Base-by-base conservation (phyloP, 2,113 vertebrate genomes). In the Eulemur rufifrons region DNA sequence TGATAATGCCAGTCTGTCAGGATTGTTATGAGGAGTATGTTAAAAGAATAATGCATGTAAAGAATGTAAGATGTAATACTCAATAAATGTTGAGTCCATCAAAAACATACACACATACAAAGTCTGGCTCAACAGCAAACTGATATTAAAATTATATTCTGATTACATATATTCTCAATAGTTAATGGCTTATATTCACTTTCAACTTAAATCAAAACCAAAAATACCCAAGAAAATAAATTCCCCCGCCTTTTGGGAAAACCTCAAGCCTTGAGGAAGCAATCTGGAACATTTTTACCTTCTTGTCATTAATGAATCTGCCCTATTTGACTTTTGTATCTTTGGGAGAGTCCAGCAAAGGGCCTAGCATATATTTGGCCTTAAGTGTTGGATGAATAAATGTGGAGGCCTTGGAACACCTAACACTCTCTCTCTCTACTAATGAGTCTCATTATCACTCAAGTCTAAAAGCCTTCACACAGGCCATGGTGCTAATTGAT, bases 401-500 rank as follows among this genome's bases (percentile, higher is more conserved):
- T 63, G 23, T 52, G 42, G 63, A 77, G 29, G 54, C 14, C 25
- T 29, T 96, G 32, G 39, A 92, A 84, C 18, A 90, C n/a, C 66
- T 93, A 84, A 94, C 32, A 91, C 8, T 37, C 11, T 37, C 11
- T 59, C 45, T 87, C 39, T 89, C 59, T 71, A 91, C 52, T 83
- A 66, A 92, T 91, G 45, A 95, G 52, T 39, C 50, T 83, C 89
- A 95, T 86, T 93, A 96, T 52, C 83, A 95, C 63, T 80, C 73
- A 83, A 85, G 27, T 90, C 69, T 90, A 76, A 96, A 96, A 94
- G 68, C 2, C 39, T 95, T 92, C 78, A 85, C 56, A 97, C 34
- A 91, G 71, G 34, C 66, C 73, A 54, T 82, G 25, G 61, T 76
- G 84, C 29, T 94, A 92, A 97, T 68, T 93, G 91, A 89, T 29